Base-by-base conservation (phyloP, 2,888 invertebrate genomes). In the Pogonocherus hispidulus region DNA sequence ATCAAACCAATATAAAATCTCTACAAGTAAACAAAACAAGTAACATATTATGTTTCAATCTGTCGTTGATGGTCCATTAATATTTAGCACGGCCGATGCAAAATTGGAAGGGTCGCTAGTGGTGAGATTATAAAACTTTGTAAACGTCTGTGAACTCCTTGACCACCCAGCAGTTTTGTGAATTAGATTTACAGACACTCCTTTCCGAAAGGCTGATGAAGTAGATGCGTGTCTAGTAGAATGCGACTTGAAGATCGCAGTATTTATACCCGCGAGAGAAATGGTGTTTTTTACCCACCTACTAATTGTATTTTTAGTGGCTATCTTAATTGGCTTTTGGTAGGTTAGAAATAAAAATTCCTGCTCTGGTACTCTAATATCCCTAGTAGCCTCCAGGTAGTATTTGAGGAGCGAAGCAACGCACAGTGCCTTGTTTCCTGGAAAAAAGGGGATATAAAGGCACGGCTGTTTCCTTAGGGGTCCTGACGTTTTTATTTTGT, bases 261-360 rank as follows among this genome's bases (percentile, higher is more conserved):
- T 47, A 47, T 47, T 47, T 18, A 47, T 47, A 19, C 47, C 47
- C 11, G 47, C 47, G 41, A 47, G 16, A 14, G 47, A 18, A 19
- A 18, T 0, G 18, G 8, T 16, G 5, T 11, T 16, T 16, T 47
- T 47, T 16, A 47, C 19, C 47, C 47, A 47, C 2, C 47, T 47
- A 11, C 47, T 47, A 18, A 47, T 47, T 18, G 47, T 47, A 18
- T 47, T 19, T 47, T 47, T 47, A 18, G 47, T 16, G 3, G 47
- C 47, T 41, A 41, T 4, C 11, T 41, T 41, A 9, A 41, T 14
- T 41, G 41, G 41, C 14, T 41, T 41, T 41, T 41, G 41, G 41
- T 41, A 41, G 11, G 41, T 41, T 9, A 41, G 1, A 14, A 41
- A 41, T 41, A 41, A 11, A 41, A 9, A 41, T 9, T 41, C 41